Evolutionary conservation across 2,797 vertebrate species (phyloP), one percentile per base, ranked within the genome.

Genomic region (Botia kubotai): DNA sequence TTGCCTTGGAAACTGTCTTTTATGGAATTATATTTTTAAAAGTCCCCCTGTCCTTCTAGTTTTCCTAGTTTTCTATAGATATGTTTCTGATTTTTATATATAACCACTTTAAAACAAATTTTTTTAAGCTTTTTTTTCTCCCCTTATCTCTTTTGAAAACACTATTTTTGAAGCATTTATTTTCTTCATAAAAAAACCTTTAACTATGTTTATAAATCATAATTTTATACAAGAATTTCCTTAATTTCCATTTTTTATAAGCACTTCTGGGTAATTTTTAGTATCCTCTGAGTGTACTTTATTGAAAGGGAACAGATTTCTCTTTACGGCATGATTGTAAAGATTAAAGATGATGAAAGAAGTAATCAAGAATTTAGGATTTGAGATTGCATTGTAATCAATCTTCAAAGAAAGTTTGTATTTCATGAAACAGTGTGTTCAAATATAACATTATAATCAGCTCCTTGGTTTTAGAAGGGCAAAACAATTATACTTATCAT

Each of bases 1-100:
- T 83, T 87, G 70, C 86, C 86, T 48, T 82, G 83, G 86, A 74
- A 82, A 87, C 81, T 53, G 75, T 63, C 68, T 43, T 43, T 81
- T 79, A 81, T 65, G 65, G 50, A 71, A 57, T 50, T 46, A 77
- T 60, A 57, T 50, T 46, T 80, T 60, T 72, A 21, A 46, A 83
- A 82, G 80, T 52, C 66, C 12, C 74, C n/a, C 21, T 19, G 39
- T 46, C 8, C 33, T 33, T 33, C 33, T 33, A 46, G 43, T 46
- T 46, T 39, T 6, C 6, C 36, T 39, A 39, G 36, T 39, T 39
- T 39, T 39, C 36, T 39, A 33, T 3, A 39, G 36, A 6, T 39
- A 39, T 39, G 36, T 39, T 39, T 39, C 4, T 39, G 36, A 46
- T 46, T 10, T 11, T 10, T 10, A 46, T 46, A 46, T 10, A 46